Conservation (phyloP, 2,797 vertebrate species). For the Mormyrops attenuatus region DNA sequence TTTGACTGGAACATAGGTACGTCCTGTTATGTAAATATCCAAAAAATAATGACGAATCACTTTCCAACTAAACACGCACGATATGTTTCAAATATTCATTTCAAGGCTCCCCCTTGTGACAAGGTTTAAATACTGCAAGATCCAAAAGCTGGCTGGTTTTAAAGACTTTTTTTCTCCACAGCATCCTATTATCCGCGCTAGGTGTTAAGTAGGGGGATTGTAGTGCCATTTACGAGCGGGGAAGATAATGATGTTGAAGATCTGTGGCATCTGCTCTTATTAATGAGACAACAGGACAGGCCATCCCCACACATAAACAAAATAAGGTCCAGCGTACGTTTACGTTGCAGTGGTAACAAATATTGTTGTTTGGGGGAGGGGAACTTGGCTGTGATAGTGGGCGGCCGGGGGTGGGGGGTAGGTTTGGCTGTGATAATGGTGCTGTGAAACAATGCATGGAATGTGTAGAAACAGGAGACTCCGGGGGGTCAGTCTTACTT, state of each 20-base stretch:
- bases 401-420: slow-evolving; percentile 25
- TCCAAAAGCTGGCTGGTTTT: not conserved
- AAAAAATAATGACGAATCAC: not conserved
- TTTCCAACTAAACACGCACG: not conserved
- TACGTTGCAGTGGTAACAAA: not conserved
- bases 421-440: slow-evolving; percentile 38
- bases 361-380: not conserved
- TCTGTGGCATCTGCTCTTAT: not conserved
- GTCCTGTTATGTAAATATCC: not conserved
- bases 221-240: not conserved
- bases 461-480: slow-evolving; percentile 57
- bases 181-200: not conserved
- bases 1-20: not conserved
- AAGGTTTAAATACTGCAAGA: slow-evolving; percentile 11
- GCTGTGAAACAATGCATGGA: slow-evolving; percentile 55
- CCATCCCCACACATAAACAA: not conserved
- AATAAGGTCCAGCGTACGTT: not conserved
- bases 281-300: not conserved
- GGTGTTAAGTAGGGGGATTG: not conserved
- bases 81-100: not conserved
- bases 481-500: slow-evolving; percentile 34
- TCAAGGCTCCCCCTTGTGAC: slow-evolving; percentile 12
- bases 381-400: not conserved
- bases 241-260: not conserved
- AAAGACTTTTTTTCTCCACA: not conserved